Conservation (phyloP, 2,113 vertebrate genomes). For the Perca fluviatilis region DNA sequence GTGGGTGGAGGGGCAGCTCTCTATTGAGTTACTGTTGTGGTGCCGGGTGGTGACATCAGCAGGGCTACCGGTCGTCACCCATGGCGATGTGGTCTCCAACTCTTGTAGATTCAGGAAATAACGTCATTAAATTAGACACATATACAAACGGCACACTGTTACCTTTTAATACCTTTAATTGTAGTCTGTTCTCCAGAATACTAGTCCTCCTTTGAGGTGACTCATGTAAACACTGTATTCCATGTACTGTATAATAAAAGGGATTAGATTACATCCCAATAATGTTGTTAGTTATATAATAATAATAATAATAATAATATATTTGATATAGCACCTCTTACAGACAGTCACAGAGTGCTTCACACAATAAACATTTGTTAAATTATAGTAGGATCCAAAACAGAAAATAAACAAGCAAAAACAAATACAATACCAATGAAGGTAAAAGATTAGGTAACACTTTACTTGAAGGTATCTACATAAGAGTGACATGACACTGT, state of each 20-base stretch:
- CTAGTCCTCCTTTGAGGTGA: not conserved
- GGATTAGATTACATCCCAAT: not conserved
- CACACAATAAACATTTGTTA: no score
- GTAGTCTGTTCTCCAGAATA: not conserved
- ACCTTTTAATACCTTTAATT: not conserved
- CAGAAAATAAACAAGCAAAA: no score
- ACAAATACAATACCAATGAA: no score
- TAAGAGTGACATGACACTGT: no score
- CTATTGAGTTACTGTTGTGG: constrained; percentile 54
- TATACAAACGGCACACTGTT: not conserved
- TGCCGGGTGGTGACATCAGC: constrained; percentile 64
- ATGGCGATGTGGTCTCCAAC: constrained; percentile 8
- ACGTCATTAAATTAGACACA: not conserved
- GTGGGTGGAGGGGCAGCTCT: constrained; percentile 85
- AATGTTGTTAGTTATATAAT: not conserved
- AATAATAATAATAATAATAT: no score
- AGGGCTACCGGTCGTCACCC: constrained; percentile 59
- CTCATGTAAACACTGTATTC: not conserved
- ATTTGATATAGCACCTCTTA: no score
- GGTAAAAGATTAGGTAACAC: no score
- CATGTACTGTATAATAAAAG: not conserved
- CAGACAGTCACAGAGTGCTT: no score
- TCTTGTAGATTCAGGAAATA: constrained; percentile 26
- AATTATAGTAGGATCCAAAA: no score
- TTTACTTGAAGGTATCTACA: no score